Conservation (phyloP, 2,113 vertebrate genomes). For the Pao palembangensis region DNA sequence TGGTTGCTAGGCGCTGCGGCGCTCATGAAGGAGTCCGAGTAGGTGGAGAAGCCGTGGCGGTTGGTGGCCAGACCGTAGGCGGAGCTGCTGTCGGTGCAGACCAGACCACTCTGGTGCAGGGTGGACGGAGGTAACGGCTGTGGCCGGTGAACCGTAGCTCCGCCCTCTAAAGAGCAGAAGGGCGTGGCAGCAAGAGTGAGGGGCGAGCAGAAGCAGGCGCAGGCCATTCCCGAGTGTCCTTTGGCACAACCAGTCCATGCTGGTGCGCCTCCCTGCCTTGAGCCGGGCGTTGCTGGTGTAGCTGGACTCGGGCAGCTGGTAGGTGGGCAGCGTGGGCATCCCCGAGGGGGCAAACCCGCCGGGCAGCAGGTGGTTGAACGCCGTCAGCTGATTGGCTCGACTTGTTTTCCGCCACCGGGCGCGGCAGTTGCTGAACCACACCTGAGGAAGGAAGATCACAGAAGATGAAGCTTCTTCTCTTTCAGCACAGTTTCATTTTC, state of each 20-base stretch:
- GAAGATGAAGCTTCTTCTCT: too few species aligned
- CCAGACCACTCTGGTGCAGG: conserved; percentile 90
- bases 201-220: too few species aligned
- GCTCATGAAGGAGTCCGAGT: conserved; percentile 94
- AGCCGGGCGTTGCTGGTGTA: conserved; percentile 81
- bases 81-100: conserved; percentile 75
- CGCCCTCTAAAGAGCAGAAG: too few species aligned
- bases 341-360: conserved; percentile 89
- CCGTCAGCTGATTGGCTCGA: conserved; percentile 91
- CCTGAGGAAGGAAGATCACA: too few species aligned
- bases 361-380: conserved; percentile 93
- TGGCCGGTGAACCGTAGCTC: conserved; percentile 89
- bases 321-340: conserved; percentile 88
- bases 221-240: too few species aligned
- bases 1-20: conserved; percentile 84
- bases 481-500: too few species aligned
- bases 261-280: conserved; percentile 77
- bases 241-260: too few species aligned
- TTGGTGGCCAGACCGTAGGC: conserved; percentile 84
- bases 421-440: conserved; percentile 96
- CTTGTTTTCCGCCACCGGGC: conserved; percentile 97
- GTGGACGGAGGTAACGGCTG: conserved; percentile 92
- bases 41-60: conserved; percentile 91
- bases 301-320: conserved; percentile 91
- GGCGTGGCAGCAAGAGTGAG: too few species aligned